These are phyloP conservation scores for Xylophagus ater DNA, from an alignment of 2,888 invertebrate genomes.

Conservation along the genomic window DNA sequence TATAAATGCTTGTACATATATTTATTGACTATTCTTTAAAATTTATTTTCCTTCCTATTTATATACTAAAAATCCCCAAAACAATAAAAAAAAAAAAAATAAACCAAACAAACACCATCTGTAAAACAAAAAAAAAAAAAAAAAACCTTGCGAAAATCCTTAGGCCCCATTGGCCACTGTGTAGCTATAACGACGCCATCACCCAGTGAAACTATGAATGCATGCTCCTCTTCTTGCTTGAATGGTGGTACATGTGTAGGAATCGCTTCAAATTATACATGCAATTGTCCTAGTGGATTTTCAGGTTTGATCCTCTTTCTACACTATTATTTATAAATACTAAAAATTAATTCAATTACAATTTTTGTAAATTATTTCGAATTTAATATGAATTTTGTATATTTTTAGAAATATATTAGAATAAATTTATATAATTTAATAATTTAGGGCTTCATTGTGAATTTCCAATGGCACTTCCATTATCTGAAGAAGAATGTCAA, in stretches of 20 bases:
- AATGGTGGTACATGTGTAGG: slow-evolving; percentile 61
- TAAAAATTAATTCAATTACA: no score
- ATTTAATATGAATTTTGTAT: not conserved
- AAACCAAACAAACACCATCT: no score
- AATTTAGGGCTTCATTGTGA: slow-evolving; percentile 36
- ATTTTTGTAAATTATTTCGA: no score
- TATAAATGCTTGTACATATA: no score
- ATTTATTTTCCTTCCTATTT: no score
- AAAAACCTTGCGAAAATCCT: slow-evolving; percentile 6
- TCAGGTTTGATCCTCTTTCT: slow-evolving; percentile 42
- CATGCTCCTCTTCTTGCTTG: slow-evolving; percentile 48
- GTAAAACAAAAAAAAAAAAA: not conserved
- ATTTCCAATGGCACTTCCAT: slow-evolving; percentile 22
- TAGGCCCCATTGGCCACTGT: slow-evolving; percentile 39
- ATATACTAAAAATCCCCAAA: no score
- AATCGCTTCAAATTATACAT: slow-evolving; percentile 53
- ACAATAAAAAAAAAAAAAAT: no score
- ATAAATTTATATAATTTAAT: not conserved
- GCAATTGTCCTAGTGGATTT: slow-evolving; percentile 58
- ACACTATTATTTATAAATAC: no score
- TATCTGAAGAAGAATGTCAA: slow-evolving; percentile 27
- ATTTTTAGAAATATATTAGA: not conserved
- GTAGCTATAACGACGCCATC: slow-evolving; percentile 27
- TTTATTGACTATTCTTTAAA: no score
- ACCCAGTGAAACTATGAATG: slow-evolving; percentile 37